Conservation (phyloP, 2,888 invertebrate genomes). For the Mystacides longicornis region DNA sequence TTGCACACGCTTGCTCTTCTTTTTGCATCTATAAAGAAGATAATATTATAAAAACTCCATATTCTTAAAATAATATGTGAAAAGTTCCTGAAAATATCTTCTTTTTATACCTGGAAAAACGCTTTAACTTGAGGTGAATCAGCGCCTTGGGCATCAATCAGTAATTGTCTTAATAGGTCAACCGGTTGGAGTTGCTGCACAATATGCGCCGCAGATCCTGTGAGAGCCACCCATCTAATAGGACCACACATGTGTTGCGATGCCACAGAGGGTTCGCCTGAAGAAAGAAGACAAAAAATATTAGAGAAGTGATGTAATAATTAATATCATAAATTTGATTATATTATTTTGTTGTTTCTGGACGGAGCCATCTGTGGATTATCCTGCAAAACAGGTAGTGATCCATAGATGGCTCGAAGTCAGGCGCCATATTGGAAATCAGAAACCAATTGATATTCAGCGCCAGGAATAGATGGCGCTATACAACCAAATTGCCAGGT, state of each 20-base stretch:
- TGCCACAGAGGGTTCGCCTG: conserved; percentile 52
- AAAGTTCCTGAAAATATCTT: background rate
- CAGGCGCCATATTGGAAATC: no score
- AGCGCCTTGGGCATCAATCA: conserved; percentile 76
- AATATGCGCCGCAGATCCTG: conserved; percentile 81
- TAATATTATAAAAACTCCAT: no score
- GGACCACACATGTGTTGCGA: conserved; percentile 66
- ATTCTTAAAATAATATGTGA: background rate
- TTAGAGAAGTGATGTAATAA: no score
- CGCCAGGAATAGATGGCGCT: no score
- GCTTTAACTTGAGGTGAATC: conserved; percentile 78
- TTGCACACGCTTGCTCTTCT: conserved; percentile 84
- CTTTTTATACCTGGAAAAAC: conserved; percentile 65
- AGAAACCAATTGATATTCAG: no score
- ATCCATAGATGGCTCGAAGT: no score
- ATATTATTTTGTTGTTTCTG: no score
- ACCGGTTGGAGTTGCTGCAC: conserved; percentile 79
- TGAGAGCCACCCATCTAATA: conserved; percentile 76
- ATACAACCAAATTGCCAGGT: no score
- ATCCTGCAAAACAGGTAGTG: no score
- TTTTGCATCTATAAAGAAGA: conserved; percentile 50
- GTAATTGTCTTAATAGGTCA: conserved; percentile 75
- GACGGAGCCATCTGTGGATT: no score
- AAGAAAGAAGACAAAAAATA: conserved; percentile 31
- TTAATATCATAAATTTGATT: no score